A percentile compares a stretch with the other conserved stretches of the same genome.
Evolutionary conservation across 2,113 vertebrate genomes (phyloP).

Genomic region (Phaetusa simplex): DNA sequence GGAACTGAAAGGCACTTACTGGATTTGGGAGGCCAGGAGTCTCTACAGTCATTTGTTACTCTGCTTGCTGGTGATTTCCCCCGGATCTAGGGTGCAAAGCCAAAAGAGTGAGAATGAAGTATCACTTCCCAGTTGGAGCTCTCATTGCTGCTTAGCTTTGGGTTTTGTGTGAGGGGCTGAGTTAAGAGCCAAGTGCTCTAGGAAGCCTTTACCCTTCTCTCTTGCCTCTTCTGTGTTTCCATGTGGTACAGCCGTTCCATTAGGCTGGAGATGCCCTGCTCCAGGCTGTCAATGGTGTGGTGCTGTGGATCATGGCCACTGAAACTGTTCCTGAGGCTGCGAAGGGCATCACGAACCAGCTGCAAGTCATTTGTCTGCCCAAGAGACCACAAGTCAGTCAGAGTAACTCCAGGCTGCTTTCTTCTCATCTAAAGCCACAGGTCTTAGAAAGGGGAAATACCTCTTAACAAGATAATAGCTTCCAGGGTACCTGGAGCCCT

Average conservation of each 20-base stretch:
- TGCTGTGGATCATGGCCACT: constrained; percentile 94
- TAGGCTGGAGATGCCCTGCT: constrained; percentile 93
- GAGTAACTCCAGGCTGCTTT: not conserved
- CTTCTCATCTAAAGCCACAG: not conserved
- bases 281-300: constrained; percentile 96
- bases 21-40: constrained; percentile 85
- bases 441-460: not conserved
- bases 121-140: not conserved
- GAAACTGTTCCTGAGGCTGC: constrained; percentile 93
- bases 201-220: constrained; percentile 72
- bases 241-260: constrained; percentile 86
- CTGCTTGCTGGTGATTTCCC: constrained; percentile 84
- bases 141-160: not conserved
- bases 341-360: constrained; percentile 89
- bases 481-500: not conserved
- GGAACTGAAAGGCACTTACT: constrained; percentile 76
- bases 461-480: not conserved
- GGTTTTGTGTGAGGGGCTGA: not conserved
- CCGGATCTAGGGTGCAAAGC: constrained; percentile 71
- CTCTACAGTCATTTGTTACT: constrained; percentile 75
- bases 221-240: constrained; percentile 82
- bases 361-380: constrained; percentile 89
- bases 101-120: not conserved
- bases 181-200: not conserved
- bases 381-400: not conserved